Percentiles rank a stretch among this genome's conserved stretches.
phyloP scores from a whole-genome alignment of 2,797 vertebrate genomes.

The Myotis findleyi region DNA sequence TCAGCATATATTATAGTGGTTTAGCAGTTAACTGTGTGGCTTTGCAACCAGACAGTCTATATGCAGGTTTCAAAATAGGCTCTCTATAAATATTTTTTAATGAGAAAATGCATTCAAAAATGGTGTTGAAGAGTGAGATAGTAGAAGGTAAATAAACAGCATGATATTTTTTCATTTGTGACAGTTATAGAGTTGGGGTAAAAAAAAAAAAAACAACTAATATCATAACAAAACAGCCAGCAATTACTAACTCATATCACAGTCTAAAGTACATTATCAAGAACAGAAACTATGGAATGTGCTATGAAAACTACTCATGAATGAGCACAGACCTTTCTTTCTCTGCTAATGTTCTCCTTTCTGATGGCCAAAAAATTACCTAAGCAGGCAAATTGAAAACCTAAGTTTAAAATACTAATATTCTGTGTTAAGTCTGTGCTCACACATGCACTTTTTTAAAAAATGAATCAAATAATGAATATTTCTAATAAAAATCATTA shows the following conservation, averaged over 20 bases:
- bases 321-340: neutral
- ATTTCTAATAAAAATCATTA: conserved; percentile 7
- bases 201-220: neutral
- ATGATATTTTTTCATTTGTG: neutral
- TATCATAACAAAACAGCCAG: neutral
- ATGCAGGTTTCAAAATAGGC: neutral
- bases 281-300: neutral
- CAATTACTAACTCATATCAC: neutral
- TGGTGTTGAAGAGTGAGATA: neutral
- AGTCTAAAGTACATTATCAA: neutral
- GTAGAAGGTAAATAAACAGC: neutral
- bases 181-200: neutral
- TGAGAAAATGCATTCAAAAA: neutral
- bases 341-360: neutral
- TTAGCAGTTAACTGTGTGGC: neutral
- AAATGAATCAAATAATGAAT: neutral
- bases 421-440: neutral
- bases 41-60: neutral
- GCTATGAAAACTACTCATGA: neutral
- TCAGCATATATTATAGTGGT: neutral
- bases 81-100: conserved; percentile 9
- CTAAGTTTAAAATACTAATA: neutral
- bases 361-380: neutral
- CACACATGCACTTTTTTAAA: neutral
- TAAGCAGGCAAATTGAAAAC: neutral